These are phyloP conservation scores for human DNA, from an alignment of 2,113 vertebrate genomes.

Conservation along the genomic window DNA sequence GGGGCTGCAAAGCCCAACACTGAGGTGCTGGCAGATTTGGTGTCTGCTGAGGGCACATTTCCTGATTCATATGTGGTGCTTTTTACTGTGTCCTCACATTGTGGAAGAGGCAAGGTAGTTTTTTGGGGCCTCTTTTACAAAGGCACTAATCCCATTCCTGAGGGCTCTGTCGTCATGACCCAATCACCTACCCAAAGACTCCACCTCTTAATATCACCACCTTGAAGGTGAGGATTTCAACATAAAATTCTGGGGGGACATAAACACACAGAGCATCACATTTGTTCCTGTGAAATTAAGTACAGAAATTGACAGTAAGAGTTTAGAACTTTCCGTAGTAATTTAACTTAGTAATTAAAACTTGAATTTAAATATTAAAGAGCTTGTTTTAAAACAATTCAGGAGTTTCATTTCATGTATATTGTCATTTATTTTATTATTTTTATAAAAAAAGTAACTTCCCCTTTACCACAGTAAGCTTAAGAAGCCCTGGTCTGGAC, in stretches of 20 bases:
- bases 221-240: not conserved
- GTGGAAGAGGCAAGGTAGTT: not conserved
- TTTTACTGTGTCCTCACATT: not conserved
- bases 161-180: not conserved
- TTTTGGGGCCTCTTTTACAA: not conserved
- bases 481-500: not conserved
- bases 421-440: not conserved
- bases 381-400: not conserved
- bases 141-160: not conserved
- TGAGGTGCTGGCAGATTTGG: not conserved
- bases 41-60: not conserved
- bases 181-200: not conserved
- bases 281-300: not conserved
- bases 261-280: not conserved
- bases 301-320: not conserved
- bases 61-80: not conserved
- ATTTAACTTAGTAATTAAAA: constrained; percentile 15
- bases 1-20: not conserved
- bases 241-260: not conserved
- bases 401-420: not conserved
- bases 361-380: not conserved
- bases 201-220: too few relatives aligned
- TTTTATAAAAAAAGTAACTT: not conserved
- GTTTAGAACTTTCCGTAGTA: not conserved
- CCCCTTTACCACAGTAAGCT: not conserved